These are phyloP conservation scores for Oncorhynchus tshawytscha DNA, from an alignment of 2,113 vertebrate genomes.

Conservation along the genomic window DNA sequence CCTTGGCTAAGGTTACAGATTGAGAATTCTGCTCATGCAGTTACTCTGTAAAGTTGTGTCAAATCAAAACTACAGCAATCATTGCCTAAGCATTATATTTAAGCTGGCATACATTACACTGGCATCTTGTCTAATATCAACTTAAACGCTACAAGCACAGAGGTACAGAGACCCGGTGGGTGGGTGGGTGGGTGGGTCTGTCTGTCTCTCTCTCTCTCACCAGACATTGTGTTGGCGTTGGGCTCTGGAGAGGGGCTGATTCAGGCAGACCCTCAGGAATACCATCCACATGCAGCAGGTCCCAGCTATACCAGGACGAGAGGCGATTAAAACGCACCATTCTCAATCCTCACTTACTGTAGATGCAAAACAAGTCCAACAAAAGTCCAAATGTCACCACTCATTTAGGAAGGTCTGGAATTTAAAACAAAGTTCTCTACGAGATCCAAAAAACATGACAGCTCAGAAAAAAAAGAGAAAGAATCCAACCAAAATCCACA, in stretches of 20 bases:
- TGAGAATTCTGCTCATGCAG: too few species aligned
- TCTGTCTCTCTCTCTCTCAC: conserved; percentile 33
- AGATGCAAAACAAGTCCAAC: background rate
- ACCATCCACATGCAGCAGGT: conserved; percentile 63
- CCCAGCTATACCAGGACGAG: conserved; percentile 75
- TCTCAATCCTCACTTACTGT: background rate
- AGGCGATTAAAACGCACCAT: conserved; percentile 70
- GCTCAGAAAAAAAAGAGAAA: background rate
- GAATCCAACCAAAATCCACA: background rate
- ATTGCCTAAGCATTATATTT: too few species aligned
- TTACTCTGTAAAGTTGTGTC: too few species aligned
- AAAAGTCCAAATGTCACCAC: background rate
- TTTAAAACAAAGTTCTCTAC: conserved; percentile 18
- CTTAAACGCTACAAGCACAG: background rate
- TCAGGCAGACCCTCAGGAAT: conserved; percentile 47
- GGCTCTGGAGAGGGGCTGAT: conserved; percentile 3
- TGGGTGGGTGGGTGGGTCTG: background rate
- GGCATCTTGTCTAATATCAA: background rate
- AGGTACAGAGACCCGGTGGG: background rate
- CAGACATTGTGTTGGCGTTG: conserved; percentile 38
- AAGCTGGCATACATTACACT: background rate
- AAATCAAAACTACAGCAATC: too few species aligned
- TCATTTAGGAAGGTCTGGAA: background rate
- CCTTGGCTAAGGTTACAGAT: too few species aligned
- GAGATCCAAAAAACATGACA: conserved; percentile 8